A percentile compares a stretch with the other conserved stretches of the same genome.
Conservation (phyloP, 2,113 vertebrate genomes). For the Dolichallabes microphthalmus region DNA sequence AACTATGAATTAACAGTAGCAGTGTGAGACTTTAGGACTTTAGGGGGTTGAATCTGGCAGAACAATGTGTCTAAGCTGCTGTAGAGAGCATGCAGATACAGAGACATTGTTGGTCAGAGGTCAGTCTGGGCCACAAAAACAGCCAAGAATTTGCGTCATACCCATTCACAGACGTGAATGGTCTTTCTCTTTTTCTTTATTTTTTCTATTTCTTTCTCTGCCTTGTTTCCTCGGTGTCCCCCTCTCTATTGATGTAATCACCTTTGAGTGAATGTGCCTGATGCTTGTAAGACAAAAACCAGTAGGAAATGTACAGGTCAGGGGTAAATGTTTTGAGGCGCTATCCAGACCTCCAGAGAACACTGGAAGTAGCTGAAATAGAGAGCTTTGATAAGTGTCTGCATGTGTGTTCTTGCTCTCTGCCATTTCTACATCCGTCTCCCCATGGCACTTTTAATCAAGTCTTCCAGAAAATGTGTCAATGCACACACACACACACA, state of each 20-base stretch:
- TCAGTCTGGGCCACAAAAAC: conserved; percentile 28
- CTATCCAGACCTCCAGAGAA: conserved; percentile 10
- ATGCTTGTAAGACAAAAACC: conserved; percentile 7
- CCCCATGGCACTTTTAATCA: not conserved
- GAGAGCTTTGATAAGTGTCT: not conserved
- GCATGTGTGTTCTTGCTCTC: conserved; percentile 16
- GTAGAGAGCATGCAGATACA: conserved; percentile 28
- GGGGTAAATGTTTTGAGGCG: conserved; percentile 17
- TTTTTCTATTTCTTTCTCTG: conserved; percentile 27
- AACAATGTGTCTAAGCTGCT: conserved; percentile 34
- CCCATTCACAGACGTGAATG: conserved; percentile 49
- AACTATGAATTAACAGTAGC: not conserved
- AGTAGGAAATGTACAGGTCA: conserved; percentile 40
- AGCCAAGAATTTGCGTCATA: conserved; percentile 51
- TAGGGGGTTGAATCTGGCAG: conserved; percentile 24
- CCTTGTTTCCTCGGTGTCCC: not conserved
- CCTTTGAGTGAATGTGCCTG: conserved; percentile 40
- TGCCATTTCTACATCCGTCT: not conserved
- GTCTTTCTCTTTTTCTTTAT: conserved; percentile 16
- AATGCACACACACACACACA: conserved; percentile 1
- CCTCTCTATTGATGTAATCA: conserved; percentile 32
- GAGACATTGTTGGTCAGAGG: conserved; percentile 45
- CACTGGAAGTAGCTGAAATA: conserved; percentile 11
- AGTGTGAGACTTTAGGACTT: not conserved
- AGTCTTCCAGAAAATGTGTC: conserved; percentile 8